Base-by-base conservation (phyloP, 23 tunicate species). In the Oikopleura dioica region DNA sequence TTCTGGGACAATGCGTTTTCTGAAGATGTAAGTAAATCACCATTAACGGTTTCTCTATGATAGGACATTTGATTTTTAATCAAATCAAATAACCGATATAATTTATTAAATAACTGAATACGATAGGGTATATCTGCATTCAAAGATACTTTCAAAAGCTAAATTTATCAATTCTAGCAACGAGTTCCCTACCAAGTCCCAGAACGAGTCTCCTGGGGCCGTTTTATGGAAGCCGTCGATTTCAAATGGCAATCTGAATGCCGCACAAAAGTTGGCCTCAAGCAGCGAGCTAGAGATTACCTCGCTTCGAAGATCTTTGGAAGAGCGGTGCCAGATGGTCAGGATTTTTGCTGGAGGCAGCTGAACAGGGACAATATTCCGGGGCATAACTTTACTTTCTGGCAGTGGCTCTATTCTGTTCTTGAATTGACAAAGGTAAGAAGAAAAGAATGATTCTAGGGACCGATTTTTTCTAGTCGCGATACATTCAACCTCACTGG, bases 1-100 rank as follows among this genome's bases (percentile, higher is more conserved):
- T 91, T 91, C 58, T 91, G 97, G 97, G 97, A 91, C 35, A 91
- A 91, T 38, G 97, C 97, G 1, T 91, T 91, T 51, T 78, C 87
- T 36, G 79, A 78, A 50, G 72, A 58, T 38, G 85, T 81, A 36
- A 69, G 88, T 80, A 0, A 24, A 4, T n/a, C 4, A 1, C 36
- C 4, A 2, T 31, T 21, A 33, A 1, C 1, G 1, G 1, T 68
- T 68, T 33, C 75, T 26, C 68, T 35, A 12, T 35, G 4, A 68
- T 76, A 24, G 29, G 12, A 28, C 29, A 68, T 26, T 68, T 21
- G 12, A 23, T 21, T 68, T 68, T 68, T 12, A 68, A 68, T 12
- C 23, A 68, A 23, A 26, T 12, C 29, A 68, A 68, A 68, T 12
- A 28, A 23, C 29, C 12, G 12, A 12, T 21, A 23, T 21, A 12